Conservation (phyloP, 2,113 vertebrate species). For the Crypturellus undulatus region DNA sequence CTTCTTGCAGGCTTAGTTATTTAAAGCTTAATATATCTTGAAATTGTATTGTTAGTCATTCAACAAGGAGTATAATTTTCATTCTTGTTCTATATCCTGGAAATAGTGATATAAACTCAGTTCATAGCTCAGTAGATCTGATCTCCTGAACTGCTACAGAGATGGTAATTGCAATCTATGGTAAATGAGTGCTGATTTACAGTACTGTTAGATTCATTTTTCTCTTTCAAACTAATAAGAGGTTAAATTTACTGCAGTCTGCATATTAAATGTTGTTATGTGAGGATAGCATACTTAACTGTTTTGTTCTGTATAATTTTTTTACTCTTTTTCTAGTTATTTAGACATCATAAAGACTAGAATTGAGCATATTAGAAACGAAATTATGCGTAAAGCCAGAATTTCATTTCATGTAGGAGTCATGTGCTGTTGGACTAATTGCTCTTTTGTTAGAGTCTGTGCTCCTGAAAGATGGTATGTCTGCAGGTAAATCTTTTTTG, state of each 20-base stretch:
- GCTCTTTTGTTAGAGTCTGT: neutral
- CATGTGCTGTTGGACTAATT: neutral
- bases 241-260: slow-evolving; percentile 6
- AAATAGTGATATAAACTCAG: neutral
- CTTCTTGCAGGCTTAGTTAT: neutral
- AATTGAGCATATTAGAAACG: neutral
- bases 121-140: neutral
- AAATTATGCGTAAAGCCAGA: neutral
- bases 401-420: neutral
- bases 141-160: fast-evolving
- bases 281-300: neutral
- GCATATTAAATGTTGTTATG: neutral
- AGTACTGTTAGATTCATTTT: neutral
- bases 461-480: neutral
- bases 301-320: neutral
- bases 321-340: neutral
- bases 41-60: neutral
- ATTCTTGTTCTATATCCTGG: neutral
- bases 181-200: slow-evolving; percentile 3
- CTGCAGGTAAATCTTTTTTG: neutral
- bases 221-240: slow-evolving; percentile 8
- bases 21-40: neutral
- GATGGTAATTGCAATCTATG: slow-evolving; percentile 2
- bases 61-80: neutral
- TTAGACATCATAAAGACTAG: neutral